Evolutionary conservation across 30 jellyfish, hydroid and myxozoan species (phyloP).

Genomic region (Catostylus mosaicus): DNA sequence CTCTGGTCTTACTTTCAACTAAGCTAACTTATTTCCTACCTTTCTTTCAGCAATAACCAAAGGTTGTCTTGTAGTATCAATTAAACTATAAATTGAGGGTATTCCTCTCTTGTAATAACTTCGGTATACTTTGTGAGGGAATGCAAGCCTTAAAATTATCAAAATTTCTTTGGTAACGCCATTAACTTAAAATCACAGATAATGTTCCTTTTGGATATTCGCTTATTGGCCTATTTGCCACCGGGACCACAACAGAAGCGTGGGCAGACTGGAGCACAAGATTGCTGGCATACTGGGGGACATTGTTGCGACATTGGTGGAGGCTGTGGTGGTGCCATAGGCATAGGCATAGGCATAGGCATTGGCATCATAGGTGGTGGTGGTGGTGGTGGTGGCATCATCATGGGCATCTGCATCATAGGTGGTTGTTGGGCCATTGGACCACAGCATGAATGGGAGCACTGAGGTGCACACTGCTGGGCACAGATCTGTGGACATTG

Average conservation of each 20-base stretch:
- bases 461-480: constrained; percentile 80
- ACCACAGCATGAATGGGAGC: constrained; percentile 79
- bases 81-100: too few species aligned
- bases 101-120: too few species aligned
- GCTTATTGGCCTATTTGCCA: constrained; percentile 35
- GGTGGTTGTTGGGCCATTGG: constrained; percentile 64
- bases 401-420: constrained; percentile 54
- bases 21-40: too few species aligned
- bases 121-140: too few species aligned
- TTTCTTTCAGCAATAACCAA: too few species aligned
- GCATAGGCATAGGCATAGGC: constrained; percentile 61
- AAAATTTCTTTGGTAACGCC: too few species aligned
- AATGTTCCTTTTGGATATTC: too few species aligned
- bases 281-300: constrained; percentile 60
- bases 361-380: constrained; percentile 60
- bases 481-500: constrained; percentile 77
- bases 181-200: too few species aligned
- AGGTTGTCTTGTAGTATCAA: too few species aligned
- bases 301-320: constrained; percentile 60
- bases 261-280: constrained; percentile 83
- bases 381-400: constrained; percentile 52
- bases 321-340: constrained; percentile 61
- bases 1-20: too few species aligned
- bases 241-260: constrained; percentile 83
- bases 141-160: not conserved